A percentile compares a stretch with the other conserved stretches of the same genome.
These are phyloP conservation scores for Drosophila melanogaster DNA, from an alignment of 1,140 invertebrate genomes.

Conservation along the genomic window DNA sequence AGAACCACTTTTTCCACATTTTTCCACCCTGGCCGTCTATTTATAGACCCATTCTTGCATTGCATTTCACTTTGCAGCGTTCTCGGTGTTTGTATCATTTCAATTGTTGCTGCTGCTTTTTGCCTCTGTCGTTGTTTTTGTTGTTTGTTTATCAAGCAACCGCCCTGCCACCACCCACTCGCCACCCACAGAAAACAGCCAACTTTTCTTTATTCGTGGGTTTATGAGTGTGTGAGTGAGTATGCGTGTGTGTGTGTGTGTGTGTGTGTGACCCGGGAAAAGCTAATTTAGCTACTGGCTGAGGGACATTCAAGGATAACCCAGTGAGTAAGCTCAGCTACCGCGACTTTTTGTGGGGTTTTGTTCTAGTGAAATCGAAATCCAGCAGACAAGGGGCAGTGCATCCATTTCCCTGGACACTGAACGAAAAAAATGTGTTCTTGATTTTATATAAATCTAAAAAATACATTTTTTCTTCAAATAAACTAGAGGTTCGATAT, in stretches of 20 bases:
- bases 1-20: constrained; percentile 9
- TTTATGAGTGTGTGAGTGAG: neutral
- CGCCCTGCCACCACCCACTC: neutral
- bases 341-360: constrained; percentile 26
- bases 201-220: constrained; percentile 9
- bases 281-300: constrained; percentile 67
- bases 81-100: constrained; percentile 66
- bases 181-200: neutral
- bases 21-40: constrained; percentile 30
- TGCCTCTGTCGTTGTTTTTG: constrained; percentile 11
- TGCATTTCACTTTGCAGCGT: constrained; percentile 48
- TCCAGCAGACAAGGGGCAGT: neutral
- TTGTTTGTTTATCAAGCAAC: constrained; percentile 31
- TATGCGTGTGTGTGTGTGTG: too few relatives aligned
- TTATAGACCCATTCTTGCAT: constrained; percentile 34
- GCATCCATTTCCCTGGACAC: constrained; percentile 9
- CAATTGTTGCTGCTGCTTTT: constrained; percentile 58
- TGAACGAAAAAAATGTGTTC: neutral
- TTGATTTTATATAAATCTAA: neutral
- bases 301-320: constrained; percentile 59
- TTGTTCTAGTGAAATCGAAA: constrained; percentile 56
- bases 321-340: constrained; percentile 24
- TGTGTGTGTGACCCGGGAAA: constrained; percentile 50
- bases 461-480: neutral
- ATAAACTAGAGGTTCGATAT: neutral